Evolutionary conservation across 2,113 vertebrate species (phyloP).

Genomic region (Clarias macrocephalus): DNA sequence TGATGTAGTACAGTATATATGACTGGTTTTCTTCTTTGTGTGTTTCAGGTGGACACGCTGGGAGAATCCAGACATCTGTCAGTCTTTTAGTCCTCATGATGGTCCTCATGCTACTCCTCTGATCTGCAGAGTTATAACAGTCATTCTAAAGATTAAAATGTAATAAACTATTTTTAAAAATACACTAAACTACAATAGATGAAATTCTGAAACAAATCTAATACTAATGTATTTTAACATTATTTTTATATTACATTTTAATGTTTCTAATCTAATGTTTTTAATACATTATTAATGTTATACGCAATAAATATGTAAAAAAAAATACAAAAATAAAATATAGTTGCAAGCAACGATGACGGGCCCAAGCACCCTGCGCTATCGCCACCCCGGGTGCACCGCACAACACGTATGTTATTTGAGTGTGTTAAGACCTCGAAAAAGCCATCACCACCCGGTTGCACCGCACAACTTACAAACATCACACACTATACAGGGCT

Average conservation of each 20-base stretch:
- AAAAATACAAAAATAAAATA: not conserved
- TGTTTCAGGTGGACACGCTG: slow-evolving; percentile 55
- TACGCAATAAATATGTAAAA: not conserved
- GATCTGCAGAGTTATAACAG: not conserved
- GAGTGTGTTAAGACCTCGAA: too few species aligned
- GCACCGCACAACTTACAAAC: too few species aligned
- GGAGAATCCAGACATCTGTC: slow-evolving; percentile 43
- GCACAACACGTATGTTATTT: fast-evolving
- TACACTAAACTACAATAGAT: not conserved
- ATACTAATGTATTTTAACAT: not conserved
- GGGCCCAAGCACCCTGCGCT: too few species aligned
- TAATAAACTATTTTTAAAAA: not conserved
- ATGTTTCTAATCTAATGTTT: not conserved
- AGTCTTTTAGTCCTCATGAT: slow-evolving; percentile 51
- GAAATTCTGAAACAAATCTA: not conserved
- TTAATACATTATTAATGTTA: not conserved
- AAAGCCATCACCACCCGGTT: too few species aligned
- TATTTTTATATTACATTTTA: not conserved
- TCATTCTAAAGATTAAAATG: not conserved
- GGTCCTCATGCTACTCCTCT: slow-evolving; percentile 9
- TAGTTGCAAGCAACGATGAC: too few species aligned
- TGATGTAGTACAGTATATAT: not conserved
- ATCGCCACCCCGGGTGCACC: too few species aligned
- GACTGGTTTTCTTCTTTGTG: slow-evolving; percentile 26
- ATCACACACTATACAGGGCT: too few species aligned